Evolutionary conservation across 1,140 invertebrate genomes (phyloP).

Genomic region (Drosophila truncata): DNA sequence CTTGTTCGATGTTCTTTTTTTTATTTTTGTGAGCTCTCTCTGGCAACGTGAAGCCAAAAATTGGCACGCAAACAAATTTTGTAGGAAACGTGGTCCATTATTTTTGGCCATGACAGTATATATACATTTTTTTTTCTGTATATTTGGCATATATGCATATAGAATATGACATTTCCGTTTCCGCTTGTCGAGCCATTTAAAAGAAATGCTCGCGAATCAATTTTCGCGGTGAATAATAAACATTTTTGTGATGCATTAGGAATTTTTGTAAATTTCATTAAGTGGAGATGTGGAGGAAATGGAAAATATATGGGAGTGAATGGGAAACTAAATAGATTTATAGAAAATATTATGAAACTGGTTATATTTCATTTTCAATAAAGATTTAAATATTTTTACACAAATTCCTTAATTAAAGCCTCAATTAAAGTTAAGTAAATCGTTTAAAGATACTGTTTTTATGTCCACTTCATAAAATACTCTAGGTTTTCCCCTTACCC

Average conservation of each 20-base stretch:
- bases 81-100: conserved; percentile 79
- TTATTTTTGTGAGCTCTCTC: neutral
- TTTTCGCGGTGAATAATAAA: conserved; percentile 51
- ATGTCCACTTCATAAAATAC: neutral
- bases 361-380: too few relatives aligned
- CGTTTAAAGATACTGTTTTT: neutral
- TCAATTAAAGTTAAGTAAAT: neutral
- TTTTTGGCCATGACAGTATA: conserved; percentile 67
- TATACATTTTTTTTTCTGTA: conserved; percentile 9
- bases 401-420: neutral
- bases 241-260: conserved; percentile 35
- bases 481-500: neutral
- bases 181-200: conserved; percentile 57
- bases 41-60: conserved; percentile 51
- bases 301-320: neutral
- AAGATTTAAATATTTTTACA: neutral
- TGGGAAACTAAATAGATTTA: neutral
- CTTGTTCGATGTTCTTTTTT: neutral
- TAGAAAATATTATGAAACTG: too few relatives aligned
- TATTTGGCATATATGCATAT: conserved; percentile 49
- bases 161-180: conserved; percentile 76
- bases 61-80: conserved; percentile 83
- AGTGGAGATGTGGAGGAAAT: neutral
- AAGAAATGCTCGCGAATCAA: conserved; percentile 43
- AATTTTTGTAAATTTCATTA: conserved; percentile 1